Percentiles rank a stretch among this genome's conserved stretches.
Evolutionary conservation across 2,113 vertebrate species (phyloP).

Genomic region (Epinephelus cyanopodus): DNA sequence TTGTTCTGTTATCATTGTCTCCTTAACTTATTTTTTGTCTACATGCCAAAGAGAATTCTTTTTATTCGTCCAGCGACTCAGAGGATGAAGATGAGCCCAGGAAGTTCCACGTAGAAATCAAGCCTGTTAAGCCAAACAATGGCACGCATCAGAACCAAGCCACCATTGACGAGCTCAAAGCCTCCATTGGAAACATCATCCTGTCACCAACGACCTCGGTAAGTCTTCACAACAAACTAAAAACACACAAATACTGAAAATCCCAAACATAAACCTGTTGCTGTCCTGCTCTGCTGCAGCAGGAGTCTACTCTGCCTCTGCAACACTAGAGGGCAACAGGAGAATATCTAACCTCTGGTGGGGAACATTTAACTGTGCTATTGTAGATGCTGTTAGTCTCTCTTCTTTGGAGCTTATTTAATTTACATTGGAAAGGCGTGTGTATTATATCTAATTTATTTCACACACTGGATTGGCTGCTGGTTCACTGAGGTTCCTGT

Average conservation of each 20-base stretch:
- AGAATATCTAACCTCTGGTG: slow-evolving; percentile 28
- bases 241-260: not conserved
- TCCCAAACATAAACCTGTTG: slow-evolving; percentile 28
- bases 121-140: slow-evolving; percentile 92
- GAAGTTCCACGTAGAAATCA: slow-evolving; percentile 97
- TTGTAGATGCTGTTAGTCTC: slow-evolving; percentile 3
- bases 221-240: slow-evolving; percentile 2
- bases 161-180: slow-evolving; percentile 95
- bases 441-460: slow-evolving; percentile 23
- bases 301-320: slow-evolving; percentile 5
- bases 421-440: slow-evolving; percentile 35
- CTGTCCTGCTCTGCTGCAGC: slow-evolving; percentile 17
- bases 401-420: slow-evolving; percentile 39
- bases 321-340: slow-evolving; percentile 83
- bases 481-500: slow-evolving; percentile 24
- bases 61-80: slow-evolving; percentile 96
- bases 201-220: slow-evolving; percentile 93
- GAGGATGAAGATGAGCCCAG: slow-evolving; percentile 95
- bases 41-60: slow-evolving; percentile 99
- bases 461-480: slow-evolving; percentile 11
- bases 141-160: slow-evolving; percentile 89
- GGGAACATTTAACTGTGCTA: not conserved
- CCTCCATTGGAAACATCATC: slow-evolving; percentile 95
- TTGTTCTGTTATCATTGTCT: slow-evolving; percentile 3
- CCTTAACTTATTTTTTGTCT: slow-evolving; percentile 85